Evolutionary conservation across 2,113 vertebrate species (phyloP).

Genomic region (Spheniscus mendiculus): DNA sequence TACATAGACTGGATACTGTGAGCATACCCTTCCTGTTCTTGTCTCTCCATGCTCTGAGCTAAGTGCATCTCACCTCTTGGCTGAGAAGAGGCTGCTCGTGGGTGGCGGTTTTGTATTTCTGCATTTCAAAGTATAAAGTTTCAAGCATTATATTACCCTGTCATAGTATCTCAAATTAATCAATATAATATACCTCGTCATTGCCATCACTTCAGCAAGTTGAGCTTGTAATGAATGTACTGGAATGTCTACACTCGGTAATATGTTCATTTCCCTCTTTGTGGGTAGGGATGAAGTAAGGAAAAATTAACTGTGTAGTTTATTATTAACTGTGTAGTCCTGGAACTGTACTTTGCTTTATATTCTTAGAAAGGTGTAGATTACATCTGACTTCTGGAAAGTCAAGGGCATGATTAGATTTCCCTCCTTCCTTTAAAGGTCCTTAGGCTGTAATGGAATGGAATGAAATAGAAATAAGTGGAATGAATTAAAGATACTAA

Average conservation of each 20-base stretch:
- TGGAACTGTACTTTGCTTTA: conserved; percentile 4
- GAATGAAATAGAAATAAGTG: background rate
- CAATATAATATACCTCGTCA: background rate
- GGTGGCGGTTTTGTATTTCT: conserved; percentile 25
- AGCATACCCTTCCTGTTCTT: background rate
- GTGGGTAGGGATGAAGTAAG: background rate
- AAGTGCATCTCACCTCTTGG: background rate
- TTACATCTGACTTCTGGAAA: conserved; percentile 3
- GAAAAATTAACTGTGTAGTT: background rate
- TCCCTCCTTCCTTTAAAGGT: background rate
- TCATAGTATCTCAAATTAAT: background rate
- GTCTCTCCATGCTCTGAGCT: background rate
- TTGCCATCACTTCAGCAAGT: background rate
- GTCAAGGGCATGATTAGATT: conserved; percentile 47
- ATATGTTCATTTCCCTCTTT: background rate
- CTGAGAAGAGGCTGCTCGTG: background rate
- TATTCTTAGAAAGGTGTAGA: conserved; percentile 14
- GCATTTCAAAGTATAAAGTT: background rate
- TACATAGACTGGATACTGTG: background rate
- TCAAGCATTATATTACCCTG: background rate
- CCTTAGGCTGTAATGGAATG: background rate
- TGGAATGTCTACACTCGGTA: background rate
- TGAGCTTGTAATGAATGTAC: background rate
- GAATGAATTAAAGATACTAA: background rate
- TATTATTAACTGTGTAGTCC: background rate